Conservation (phyloP, 2,888 invertebrate genomes). For the Nomada flava region DNA sequence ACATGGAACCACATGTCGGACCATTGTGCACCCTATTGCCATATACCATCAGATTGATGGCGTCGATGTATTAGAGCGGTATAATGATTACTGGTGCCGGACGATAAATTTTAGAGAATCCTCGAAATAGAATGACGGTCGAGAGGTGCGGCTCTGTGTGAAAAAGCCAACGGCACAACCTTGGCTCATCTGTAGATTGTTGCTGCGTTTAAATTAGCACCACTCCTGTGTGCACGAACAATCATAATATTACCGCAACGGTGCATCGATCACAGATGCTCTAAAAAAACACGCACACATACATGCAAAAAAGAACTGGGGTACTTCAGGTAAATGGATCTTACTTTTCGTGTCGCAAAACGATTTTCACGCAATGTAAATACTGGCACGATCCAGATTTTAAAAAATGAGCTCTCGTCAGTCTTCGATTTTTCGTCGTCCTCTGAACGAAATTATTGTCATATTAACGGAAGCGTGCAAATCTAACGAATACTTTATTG, state of each 20-base stretch:
- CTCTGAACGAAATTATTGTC: neutral
- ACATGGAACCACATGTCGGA: neutral
- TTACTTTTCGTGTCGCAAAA: neutral
- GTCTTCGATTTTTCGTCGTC: neutral
- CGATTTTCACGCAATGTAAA: neutral
- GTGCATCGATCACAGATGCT: conserved; percentile 46
- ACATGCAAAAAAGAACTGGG: neutral
- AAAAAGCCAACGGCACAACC: conserved; percentile 70
- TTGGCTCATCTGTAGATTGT: conserved; percentile 66
- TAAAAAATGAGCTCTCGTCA: neutral
- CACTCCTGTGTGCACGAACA: conserved; percentile 58
- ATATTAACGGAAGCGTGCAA: neutral
- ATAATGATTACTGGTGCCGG: conserved; percentile 39
- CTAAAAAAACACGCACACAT: conserved; percentile 13
- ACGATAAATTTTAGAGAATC: conserved; percentile 68
- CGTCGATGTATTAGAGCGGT: conserved; percentile 43
- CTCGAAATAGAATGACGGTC: conserved; percentile 67
- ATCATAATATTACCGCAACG: conserved; percentile 60
- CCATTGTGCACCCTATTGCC: conserved; percentile 14
- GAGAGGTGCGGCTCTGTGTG: conserved; percentile 50
- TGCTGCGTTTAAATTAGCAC: conserved; percentile 65
- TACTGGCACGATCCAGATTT: neutral
- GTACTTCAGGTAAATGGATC: neutral
- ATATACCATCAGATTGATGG: conserved; percentile 34
- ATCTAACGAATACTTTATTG: too few species aligned